Evolutionary conservation across 2,888 invertebrate genomes (phyloP), one percentile per base, ranked within the genome.

Genomic region (Aphrophora alni): DNA sequence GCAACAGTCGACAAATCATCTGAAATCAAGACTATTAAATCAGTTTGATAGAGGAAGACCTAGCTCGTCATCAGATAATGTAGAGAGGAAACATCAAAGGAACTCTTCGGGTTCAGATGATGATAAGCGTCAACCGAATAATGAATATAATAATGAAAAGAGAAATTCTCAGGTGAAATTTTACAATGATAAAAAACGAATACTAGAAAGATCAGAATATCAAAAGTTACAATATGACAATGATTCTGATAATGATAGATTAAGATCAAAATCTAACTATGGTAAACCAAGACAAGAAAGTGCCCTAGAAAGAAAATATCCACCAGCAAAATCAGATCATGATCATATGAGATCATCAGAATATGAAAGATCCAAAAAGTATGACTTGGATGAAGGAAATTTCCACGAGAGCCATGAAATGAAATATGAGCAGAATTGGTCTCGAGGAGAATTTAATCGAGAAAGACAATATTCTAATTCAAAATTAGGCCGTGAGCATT

Each of bases 21-120:
- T 2, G n/a, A 14, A 69, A 21, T 69, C 26, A 21, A 24, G n/a
- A 3, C 17, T 14, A 10, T 10, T n/a, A 68, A 5, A 5, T 24
- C 75, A 33, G 24, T 25, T 33, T 33, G 33, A 76, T 26, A 27
- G n/a, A 12, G 27, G n/a, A 27, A 17, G 21, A 17, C 26, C 7
- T 7, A 26, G 82, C 79, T 87, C 38, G 86, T 86, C 51, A 85
- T 44, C n/a, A n/a, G 27, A 68, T 28, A 38, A 69, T 28, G 25
- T 0, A 68, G 69, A 59, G 12, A 28, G 33, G 14, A 28, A n/a
- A 44, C 17, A 4, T 2, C 14, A 44, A 59, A 68, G 75, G 27
- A 51, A 59, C 51, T 75, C 38, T n/a, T 44, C 28, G 12, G 27
- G 69, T 24, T 77, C 77, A 26, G 28, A 68, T 59, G 69, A 59